Evolutionary conservation across 2,113 vertebrate species (phyloP), one percentile per base, ranked within the genome.

Genomic region (Rhizomys pruinosus): DNA sequence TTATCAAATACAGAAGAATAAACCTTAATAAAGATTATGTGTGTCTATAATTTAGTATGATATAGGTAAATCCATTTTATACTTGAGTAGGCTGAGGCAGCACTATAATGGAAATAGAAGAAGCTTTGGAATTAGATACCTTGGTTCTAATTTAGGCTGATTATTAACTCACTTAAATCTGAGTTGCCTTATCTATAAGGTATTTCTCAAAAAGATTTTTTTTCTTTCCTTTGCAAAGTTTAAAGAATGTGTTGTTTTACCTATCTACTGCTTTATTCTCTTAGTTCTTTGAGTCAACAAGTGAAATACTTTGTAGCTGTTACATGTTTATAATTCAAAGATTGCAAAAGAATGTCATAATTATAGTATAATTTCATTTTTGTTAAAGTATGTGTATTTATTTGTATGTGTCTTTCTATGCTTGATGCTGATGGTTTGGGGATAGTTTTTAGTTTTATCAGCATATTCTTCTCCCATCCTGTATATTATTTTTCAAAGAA

Each of bases 271-370:
- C 32, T 78, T 90, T 81, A 47, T 19, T 47, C 61, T 64, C 63
- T 78, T 69, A 61, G n/a, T 82, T 76, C n/a, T 84, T 96, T 81
- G 34, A 0, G 82, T 19, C 4, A 76, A 10, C 57, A 72, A 57
- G 23, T 74, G 19, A 94, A 74, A 76, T 37, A 59, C 39, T 69
- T 7, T 57, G n/a, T 17, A 20, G 34, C 16, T 19, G 1, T 88
- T 78, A 77, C 37, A 23, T 32, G 44, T 85, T 90, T 32, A 69
- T 84, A 87, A 88, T 95, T 92, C 16, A 89, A 10, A 80, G 44
- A 34, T 87, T 39, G 64, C 59, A 68, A 88, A 84, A 90, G 57
- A 82, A 90, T 94, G 78, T 87, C 64, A 78, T 72, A 92, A 89
- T 52, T 90, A 12, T 92, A 59, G 15, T 89, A 47, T 77, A 59